Conservation (phyloP, 1,140 invertebrate genomes). For the Teleogryllus occipitalis region DNA sequence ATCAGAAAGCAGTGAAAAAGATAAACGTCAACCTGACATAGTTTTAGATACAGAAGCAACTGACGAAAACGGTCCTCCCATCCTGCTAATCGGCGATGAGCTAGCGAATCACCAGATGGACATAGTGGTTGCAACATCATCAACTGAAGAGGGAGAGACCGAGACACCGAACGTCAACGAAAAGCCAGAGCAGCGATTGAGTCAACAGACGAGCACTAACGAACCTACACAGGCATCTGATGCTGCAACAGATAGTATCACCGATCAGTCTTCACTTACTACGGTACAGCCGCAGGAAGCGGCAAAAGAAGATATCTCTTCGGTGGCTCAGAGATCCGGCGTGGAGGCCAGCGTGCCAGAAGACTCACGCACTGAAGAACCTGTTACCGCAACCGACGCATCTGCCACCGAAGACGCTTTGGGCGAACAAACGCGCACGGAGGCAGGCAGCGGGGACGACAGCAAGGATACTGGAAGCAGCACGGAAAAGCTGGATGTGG, state of each 20-base stretch:
- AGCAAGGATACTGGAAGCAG: background rate
- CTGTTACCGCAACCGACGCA: background rate
- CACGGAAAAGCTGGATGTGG: background rate
- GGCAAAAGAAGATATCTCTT: background rate
- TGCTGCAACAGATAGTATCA: too few species aligned
- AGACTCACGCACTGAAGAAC: too few species aligned
- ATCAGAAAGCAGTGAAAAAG: background rate
- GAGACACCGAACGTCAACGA: background rate
- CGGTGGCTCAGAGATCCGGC: background rate
- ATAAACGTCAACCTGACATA: background rate
- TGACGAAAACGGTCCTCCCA: background rate
- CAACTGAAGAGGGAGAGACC: background rate
- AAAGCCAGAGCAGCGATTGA: background rate
- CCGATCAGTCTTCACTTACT: background rate
- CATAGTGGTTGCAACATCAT: background rate
- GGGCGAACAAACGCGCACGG: background rate
- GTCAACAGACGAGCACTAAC: background rate
- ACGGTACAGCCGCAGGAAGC: background rate
- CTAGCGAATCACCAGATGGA: background rate
- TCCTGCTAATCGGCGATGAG: background rate
- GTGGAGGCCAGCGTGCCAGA: too few species aligned
- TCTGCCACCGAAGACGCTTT: background rate
- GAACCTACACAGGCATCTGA: background rate
- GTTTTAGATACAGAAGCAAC: background rate
- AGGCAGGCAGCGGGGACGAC: background rate